These are phyloP conservation scores for Pygoscelis adeliae DNA, from an alignment of 2,113 vertebrate species.

Conservation along the genomic window DNA sequence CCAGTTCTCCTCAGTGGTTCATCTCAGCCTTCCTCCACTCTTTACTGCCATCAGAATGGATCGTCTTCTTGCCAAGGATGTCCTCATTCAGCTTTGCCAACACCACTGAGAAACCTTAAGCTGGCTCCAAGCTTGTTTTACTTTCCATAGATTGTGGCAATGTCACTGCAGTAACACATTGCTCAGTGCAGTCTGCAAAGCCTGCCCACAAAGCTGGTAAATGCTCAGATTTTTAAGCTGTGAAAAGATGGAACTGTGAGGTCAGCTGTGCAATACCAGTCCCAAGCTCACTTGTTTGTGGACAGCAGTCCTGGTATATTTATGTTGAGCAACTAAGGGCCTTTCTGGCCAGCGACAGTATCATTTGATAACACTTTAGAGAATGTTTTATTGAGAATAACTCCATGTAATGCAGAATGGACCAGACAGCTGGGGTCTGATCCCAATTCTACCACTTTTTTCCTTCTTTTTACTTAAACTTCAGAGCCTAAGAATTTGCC, in stretches of 20 bases:
- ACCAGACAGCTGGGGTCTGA: neutral
- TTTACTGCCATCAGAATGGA: neutral
- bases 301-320: neutral
- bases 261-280: neutral
- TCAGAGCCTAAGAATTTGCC: neutral
- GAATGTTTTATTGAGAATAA: neutral
- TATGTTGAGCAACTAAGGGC: neutral
- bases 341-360: neutral
- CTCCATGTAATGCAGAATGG: neutral
- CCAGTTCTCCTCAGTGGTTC: neutral
- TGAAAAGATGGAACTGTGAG: neutral
- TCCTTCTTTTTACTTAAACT: neutral
- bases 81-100: neutral
- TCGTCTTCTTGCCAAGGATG: rapidly evolving
- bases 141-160: neutral
- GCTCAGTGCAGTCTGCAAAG: neutral
- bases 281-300: neutral
- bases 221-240: neutral
- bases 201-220: neutral
- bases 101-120: neutral
- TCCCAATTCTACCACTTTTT: neutral
- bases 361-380: neutral
- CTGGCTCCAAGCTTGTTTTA: neutral
- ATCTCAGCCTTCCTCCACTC: neutral
- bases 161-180: neutral